These are phyloP conservation scores for Isichthys henryi DNA, from an alignment of 2,113 vertebrate genomes.

Conservation along the genomic window DNA sequence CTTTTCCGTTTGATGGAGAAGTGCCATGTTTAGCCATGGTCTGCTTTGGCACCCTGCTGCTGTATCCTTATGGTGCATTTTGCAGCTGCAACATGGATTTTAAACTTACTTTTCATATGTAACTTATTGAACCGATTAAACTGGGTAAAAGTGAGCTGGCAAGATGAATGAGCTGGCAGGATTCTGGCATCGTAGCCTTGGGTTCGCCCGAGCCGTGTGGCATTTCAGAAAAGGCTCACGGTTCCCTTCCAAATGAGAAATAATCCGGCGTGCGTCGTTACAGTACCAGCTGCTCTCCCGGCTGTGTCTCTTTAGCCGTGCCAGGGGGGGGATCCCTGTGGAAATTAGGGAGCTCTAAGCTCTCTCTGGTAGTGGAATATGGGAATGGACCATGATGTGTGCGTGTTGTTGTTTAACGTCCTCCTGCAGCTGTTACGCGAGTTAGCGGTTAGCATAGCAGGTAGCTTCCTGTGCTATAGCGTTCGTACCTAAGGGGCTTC, in stretches of 20 bases:
- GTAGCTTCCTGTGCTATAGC: neutral
- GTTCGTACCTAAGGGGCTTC: neutral
- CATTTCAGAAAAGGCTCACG: neutral
- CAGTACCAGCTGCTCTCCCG: neutral
- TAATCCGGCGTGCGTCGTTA: neutral
- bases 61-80: neutral
- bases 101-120: neutral
- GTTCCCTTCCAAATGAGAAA: neutral
- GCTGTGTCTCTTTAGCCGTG: neutral
- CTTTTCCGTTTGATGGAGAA: neutral
- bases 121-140: neutral
- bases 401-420: neutral
- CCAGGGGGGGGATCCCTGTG: neutral
- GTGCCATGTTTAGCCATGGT: neutral
- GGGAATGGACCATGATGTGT: neutral
- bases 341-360: neutral
- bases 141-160: neutral
- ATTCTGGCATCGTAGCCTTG: neutral
- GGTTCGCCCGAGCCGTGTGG: neutral
- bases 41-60: neutral
- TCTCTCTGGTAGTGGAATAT: neutral
- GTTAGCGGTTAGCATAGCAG: neutral
- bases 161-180: neutral
- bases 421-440: neutral
- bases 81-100: neutral